phyloP scores from a whole-genome alignment of 2,113 vertebrate genomes.

The Paradoxurus hermaphroditus region DNA sequence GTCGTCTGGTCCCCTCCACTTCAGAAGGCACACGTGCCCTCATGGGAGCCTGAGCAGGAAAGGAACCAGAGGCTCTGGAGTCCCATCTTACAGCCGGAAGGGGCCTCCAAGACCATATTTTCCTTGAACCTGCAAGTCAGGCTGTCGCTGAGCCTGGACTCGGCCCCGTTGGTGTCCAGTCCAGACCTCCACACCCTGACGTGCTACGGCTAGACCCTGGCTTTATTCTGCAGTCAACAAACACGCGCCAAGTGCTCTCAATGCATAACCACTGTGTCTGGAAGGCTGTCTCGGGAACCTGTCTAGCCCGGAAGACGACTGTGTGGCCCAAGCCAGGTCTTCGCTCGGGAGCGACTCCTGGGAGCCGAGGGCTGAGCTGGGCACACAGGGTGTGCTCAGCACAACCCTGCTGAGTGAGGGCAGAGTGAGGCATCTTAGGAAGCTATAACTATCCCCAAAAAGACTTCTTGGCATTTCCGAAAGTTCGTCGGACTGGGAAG shows the following conservation, averaged over 20 bases:
- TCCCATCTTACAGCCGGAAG: background rate
- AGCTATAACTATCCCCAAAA: fast-evolving
- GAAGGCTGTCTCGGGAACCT: background rate
- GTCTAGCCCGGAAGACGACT: background rate
- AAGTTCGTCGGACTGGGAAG: background rate
- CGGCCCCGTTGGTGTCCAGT: background rate
- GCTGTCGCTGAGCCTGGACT: fast-evolving
- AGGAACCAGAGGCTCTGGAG: background rate
- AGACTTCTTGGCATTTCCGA: background rate
- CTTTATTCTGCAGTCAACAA: background rate
- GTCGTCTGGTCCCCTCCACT: background rate
- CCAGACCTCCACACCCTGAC: no score
- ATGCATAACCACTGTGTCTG: fast-evolving
- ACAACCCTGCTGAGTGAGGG: background rate
- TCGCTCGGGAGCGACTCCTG: fast-evolving
- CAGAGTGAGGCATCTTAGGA: background rate
- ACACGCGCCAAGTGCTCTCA: no score
- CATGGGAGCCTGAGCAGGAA: fast-evolving
- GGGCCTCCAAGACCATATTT: fast-evolving
- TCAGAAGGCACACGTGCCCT: fast-evolving
- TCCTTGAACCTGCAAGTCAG: fast-evolving
- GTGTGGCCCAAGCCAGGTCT: background rate
- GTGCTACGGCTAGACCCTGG: background rate
- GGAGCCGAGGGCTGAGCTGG: background rate
- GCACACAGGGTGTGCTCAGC: background rate